These are phyloP conservation scores for Oithona nana DNA, from an alignment of 2,888 invertebrate species.

Conservation along the genomic window DNA sequence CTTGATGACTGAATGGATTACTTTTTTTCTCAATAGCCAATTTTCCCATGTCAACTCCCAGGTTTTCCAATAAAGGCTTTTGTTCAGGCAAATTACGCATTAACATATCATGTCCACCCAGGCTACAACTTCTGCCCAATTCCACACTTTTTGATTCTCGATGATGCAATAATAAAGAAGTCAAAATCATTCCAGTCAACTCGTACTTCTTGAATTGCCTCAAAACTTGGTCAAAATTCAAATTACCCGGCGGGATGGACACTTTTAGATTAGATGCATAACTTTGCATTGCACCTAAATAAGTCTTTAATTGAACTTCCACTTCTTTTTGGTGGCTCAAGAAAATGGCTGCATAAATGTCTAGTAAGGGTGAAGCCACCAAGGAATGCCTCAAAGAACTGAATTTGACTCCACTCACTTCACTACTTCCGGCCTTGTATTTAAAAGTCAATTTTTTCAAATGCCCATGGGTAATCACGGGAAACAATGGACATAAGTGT, in stretches of 20 bases:
- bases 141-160: too few relatives aligned
- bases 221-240: too few relatives aligned
- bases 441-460: not conserved
- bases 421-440: not conserved
- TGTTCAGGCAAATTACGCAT: not conserved
- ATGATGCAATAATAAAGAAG: not conserved
- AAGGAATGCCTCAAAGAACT: not conserved
- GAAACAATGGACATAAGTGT: not conserved
- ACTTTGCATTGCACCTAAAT: too few relatives aligned
- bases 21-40: not conserved
- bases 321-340: too few relatives aligned
- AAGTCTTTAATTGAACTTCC: too few relatives aligned
- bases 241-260: too few relatives aligned
- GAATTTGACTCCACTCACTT: not conserved
- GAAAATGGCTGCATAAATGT: not conserved
- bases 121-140: not conserved
- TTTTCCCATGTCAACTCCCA: not conserved
- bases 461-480: not conserved
- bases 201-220: not conserved
- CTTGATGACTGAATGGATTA: not conserved
- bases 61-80: not conserved
- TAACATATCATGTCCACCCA: not conserved
- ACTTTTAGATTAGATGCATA: too few relatives aligned
- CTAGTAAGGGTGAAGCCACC: not conserved
- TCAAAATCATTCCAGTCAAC: not conserved